Percentiles rank a stretch among this genome's conserved stretches.
Evolutionary conservation across 2,113 vertebrate genomes (phyloP).

Genomic region (Daboia siamensis): DNA sequence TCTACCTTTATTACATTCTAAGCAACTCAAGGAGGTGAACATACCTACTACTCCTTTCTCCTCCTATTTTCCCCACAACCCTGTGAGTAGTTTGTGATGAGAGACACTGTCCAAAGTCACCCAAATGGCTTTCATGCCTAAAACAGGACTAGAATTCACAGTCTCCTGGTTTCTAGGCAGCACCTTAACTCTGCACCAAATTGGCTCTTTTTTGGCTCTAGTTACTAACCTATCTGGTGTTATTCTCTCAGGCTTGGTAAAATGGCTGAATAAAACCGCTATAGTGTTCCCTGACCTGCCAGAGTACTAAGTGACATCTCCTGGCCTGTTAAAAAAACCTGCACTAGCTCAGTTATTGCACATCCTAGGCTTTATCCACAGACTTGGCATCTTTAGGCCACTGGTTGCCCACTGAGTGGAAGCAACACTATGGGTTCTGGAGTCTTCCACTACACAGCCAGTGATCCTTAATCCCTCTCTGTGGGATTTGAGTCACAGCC

Average conservation of each 20-base stretch:
- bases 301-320: fast-evolving
- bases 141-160: not conserved
- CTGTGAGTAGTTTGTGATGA: not conserved
- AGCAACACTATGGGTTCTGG: slow-evolving; percentile 12
- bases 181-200: not conserved
- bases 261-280: not conserved
- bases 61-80: not conserved
- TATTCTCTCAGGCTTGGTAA: not conserved
- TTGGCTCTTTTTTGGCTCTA: not conserved
- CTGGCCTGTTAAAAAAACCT: not conserved
- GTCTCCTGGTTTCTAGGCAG: not conserved
- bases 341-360: not conserved
- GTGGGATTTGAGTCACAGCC: slow-evolving; percentile 42
- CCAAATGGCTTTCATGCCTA: not conserved
- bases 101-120: not conserved
- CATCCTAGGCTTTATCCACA: not conserved
- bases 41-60: not conserved
- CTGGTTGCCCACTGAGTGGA: not conserved
- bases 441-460: slow-evolving; percentile 34
- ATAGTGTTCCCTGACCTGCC: not conserved
- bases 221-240: not conserved
- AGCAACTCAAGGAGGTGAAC: not conserved
- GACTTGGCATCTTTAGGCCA: not conserved
- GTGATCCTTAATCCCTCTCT: slow-evolving; percentile 51
- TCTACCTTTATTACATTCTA: no score